These are phyloP conservation scores for Dunckerocampus dactyliophorus DNA, from an alignment of 2,113 vertebrate genomes.

Conservation along the genomic window DNA sequence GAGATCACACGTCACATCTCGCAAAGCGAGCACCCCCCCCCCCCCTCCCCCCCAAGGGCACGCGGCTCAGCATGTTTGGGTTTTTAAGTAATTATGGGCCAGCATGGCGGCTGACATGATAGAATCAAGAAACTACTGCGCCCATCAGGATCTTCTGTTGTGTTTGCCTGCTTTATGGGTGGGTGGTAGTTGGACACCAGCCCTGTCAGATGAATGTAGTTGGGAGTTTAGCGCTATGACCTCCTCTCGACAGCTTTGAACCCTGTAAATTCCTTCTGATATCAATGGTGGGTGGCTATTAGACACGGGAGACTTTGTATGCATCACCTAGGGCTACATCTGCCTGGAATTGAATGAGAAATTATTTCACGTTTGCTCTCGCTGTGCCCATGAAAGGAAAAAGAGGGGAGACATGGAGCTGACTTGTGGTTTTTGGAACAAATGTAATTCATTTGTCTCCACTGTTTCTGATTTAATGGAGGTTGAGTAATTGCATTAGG, in stretches of 20 bases:
- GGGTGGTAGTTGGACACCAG: conserved; percentile 71
- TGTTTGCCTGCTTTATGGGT: conserved; percentile 60
- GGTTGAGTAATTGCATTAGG: conserved; percentile 73
- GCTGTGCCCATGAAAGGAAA: conserved; percentile 41
- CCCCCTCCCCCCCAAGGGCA: conserved; percentile 56
- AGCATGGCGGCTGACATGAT: conserved; percentile 63
- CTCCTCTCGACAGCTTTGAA: conserved; percentile 72
- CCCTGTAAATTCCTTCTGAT: conserved; percentile 74
- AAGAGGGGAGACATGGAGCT: conserved; percentile 49
- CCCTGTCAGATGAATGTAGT: conserved; percentile 71
- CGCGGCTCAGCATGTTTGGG: conserved; percentile 70
- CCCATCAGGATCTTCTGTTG: conserved; percentile 43
- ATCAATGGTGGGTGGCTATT: conserved; percentile 75
- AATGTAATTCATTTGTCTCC: conserved; percentile 71
- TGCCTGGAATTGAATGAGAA: conserved; percentile 70
- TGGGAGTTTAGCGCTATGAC: conserved; percentile 69
- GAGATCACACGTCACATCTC: conserved; percentile 64
- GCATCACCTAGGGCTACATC: conserved; percentile 75
- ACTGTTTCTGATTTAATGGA: conserved; percentile 74
- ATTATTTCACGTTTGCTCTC: conserved; percentile 64
- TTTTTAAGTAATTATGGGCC: conserved; percentile 74
- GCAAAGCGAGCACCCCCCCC: conserved; percentile 32
- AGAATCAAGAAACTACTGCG: conserved; percentile 66
- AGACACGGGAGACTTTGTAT: conserved; percentile 73
- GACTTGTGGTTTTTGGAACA: conserved; percentile 67